Conservation (phyloP, 2,113 vertebrate species). For the Scomber colias region DNA sequence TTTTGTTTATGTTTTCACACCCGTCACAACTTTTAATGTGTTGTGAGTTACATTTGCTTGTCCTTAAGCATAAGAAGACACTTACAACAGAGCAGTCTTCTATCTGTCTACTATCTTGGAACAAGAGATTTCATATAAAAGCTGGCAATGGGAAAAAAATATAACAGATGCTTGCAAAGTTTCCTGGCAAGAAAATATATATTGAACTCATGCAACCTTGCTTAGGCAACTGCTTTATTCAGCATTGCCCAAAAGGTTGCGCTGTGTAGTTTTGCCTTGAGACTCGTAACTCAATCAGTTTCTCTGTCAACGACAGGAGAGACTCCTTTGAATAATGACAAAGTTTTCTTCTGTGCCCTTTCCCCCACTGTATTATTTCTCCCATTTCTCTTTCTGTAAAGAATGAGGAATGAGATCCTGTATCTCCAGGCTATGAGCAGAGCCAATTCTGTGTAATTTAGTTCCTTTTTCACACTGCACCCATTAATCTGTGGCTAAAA, state of each 20-base stretch:
- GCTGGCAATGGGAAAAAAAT: conserved; percentile 12
- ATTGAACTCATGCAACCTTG: not conserved
- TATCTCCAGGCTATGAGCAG: conserved; percentile 32
- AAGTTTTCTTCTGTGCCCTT: conserved; percentile 15
- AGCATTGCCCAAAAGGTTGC: not conserved
- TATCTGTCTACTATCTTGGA: not conserved
- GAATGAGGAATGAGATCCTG: not conserved
- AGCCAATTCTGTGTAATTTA: conserved; percentile 28
- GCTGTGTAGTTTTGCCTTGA: conserved; percentile 11
- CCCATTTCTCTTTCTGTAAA: conserved; percentile 24
- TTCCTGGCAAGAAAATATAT: conserved; percentile 5
- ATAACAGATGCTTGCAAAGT: conserved; percentile 25
- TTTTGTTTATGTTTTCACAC: conserved; percentile 12
- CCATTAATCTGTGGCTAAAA: conserved; percentile 44
- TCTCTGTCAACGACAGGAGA: conserved; percentile 20
- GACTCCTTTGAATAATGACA: conserved; percentile 10
- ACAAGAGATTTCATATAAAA: conserved; percentile 2
- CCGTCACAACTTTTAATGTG: not conserved
- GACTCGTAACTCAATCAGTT: conserved; percentile 19
- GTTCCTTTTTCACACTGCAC: conserved; percentile 13
- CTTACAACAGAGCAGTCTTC: too few species aligned
- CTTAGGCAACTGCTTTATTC: conserved; percentile 8
- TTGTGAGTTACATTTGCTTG: not conserved
- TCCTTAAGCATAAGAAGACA: not conserved
- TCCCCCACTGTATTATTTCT: conserved; percentile 31